Conservation (phyloP, 2,113 vertebrate species). For the Anhinga rufa region DNA sequence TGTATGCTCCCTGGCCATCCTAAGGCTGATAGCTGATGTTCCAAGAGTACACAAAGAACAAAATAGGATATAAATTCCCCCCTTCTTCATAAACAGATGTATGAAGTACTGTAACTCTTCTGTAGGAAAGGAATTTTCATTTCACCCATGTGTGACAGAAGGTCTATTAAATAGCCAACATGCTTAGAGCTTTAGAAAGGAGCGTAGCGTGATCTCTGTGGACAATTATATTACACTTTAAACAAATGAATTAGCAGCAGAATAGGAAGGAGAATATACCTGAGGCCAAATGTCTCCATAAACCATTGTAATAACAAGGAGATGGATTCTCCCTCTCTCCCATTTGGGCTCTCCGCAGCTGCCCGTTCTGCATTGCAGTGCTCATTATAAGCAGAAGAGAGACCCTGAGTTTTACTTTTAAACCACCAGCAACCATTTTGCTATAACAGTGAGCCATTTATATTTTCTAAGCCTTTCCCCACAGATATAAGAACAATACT, state of each 20-base stretch:
- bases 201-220: neutral
- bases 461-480: slow-evolving; percentile 3
- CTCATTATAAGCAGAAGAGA: neutral
- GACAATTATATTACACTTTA: neutral
- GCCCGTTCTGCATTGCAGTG: neutral
- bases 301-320: neutral
- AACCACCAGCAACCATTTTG: neutral
- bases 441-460: neutral
- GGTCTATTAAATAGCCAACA: neutral
- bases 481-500: neutral
- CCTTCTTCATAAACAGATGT: neutral
- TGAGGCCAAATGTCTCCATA: slow-evolving; percentile 17
- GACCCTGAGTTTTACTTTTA: neutral
- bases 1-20: neutral
- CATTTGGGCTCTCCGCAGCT: neutral
- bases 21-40: neutral
- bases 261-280: neutral
- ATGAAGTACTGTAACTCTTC: neutral
- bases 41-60: neutral
- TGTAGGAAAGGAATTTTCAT: neutral
- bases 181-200: neutral
- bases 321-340: neutral
- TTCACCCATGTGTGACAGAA: neutral
- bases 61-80: neutral
- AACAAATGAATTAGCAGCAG: neutral